Evolutionary conservation across 2,888 invertebrate species (phyloP).

Genomic region (Cantharis rustica): DNA sequence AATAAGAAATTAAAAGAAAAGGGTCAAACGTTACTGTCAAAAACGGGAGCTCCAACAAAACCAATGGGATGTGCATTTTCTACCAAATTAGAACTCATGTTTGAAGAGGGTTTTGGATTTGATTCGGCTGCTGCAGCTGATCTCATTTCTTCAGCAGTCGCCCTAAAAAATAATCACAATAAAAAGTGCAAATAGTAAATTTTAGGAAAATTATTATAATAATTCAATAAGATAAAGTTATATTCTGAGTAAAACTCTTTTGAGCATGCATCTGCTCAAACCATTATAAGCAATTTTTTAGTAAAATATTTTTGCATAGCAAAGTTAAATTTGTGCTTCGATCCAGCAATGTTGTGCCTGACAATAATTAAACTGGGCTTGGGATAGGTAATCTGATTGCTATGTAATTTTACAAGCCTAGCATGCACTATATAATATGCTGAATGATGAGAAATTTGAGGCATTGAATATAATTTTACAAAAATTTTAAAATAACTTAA

Average conservation of each 20-base stretch:
- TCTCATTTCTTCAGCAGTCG: conserved; percentile 80
- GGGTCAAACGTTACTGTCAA: conserved; percentile 69
- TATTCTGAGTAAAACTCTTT: neutral
- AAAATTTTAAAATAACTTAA: no score
- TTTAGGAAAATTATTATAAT: neutral
- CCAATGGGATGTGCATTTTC: conserved; percentile 82
- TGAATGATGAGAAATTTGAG: no score
- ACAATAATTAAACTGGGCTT: neutral
- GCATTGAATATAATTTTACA: no score
- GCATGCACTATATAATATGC: neutral
- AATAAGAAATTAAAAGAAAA: conserved; percentile 3
- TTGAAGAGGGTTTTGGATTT: conserved; percentile 47
- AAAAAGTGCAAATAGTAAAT: neutral
- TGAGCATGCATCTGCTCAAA: no score
- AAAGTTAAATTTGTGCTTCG: neutral
- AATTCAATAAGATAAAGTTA: neutral
- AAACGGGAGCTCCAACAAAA: conserved; percentile 70
- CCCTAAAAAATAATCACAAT: conserved; percentile 61
- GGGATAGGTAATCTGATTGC: neutral
- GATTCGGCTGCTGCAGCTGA: conserved; percentile 63
- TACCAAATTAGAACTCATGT: conserved; percentile 76
- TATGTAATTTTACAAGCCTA: neutral
- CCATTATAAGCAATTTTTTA: no score
- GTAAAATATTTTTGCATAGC: neutral
- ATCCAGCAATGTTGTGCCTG: neutral